Evolutionary conservation across 2,797 vertebrate species (phyloP).

Genomic region (Strix occidentalis): DNA sequence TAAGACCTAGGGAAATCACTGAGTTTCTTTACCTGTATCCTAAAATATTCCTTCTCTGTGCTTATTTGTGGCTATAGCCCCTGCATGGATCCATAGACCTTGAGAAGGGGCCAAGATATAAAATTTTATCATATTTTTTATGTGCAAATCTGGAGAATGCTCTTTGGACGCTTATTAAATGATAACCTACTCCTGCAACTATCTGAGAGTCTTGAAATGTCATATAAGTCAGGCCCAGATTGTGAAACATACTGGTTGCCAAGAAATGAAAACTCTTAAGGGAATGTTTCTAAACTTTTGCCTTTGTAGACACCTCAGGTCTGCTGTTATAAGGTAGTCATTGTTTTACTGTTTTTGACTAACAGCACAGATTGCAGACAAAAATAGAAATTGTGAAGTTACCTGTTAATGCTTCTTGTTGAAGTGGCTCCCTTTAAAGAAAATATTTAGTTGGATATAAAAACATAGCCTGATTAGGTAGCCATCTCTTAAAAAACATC

Average conservation of each 20-base stretch:
- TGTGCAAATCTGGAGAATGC: neutral
- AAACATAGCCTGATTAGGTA: neutral
- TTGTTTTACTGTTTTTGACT: neutral
- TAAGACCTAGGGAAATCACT: neutral
- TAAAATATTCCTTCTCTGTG: neutral
- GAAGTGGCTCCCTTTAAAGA: conserved; percentile 29
- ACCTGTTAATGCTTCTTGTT: conserved; percentile 15
- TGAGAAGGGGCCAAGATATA: neutral
- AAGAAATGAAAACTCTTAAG: neutral
- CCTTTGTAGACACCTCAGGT: neutral
- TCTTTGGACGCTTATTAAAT: neutral
- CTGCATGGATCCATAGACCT: neutral
- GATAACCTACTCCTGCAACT: neutral
- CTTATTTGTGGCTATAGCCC: neutral
- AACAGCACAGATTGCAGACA: conserved; percentile 1
- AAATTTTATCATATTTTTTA: neutral
- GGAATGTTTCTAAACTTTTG: neutral
- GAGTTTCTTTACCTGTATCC: neutral
- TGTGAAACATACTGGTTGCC: neutral
- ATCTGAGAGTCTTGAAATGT: neutral
- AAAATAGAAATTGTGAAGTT: conserved; percentile 22
- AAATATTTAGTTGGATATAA: conserved; percentile 22
- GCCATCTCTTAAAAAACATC: conserved; percentile 40
- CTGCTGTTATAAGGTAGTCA: neutral
- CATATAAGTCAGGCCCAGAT: neutral